Evolutionary conservation across 64 coral and sea anemone species (phyloP).

Genomic region (Montipora cactus): DNA sequence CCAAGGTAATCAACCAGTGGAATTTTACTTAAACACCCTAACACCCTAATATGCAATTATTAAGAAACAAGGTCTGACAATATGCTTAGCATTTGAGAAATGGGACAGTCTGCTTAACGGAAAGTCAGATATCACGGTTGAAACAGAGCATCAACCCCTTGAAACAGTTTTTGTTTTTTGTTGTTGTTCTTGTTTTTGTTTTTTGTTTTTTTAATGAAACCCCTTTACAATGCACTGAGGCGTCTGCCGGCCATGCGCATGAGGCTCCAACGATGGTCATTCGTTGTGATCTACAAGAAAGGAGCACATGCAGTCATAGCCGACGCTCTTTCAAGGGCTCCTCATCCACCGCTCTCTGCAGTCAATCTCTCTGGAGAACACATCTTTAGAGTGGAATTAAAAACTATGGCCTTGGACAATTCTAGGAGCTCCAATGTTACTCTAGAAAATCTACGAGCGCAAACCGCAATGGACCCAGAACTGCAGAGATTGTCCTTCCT

Average conservation of each 20-base stretch:
- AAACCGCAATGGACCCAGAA: not conserved
- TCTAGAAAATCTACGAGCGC: not conserved
- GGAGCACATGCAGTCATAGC: conserved; percentile 9
- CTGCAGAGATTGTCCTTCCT: conserved; percentile 11
- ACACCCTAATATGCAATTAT: conserved; percentile 55
- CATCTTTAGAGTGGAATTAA: conserved; percentile 4
- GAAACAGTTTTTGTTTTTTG: not conserved
- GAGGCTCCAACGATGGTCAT: conserved; percentile 18
- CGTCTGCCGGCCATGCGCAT: not conserved
- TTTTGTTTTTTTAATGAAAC: not conserved
- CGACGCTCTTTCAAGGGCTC: conserved; percentile 5
- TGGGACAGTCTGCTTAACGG: conserved; percentile 43
- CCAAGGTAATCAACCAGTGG: conserved; percentile 48
- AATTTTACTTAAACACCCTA: conserved; percentile 34
- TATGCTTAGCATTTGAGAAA: conserved; percentile 31
- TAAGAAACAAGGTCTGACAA: conserved; percentile 25
- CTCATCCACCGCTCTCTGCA: not conserved
- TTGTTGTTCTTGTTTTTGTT: no score
- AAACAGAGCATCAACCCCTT: conserved; percentile 31
- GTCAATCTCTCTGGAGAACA: conserved; percentile 3
- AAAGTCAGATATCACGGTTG: conserved; percentile 1
- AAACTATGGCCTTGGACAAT: not conserved
- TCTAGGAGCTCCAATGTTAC: not conserved
- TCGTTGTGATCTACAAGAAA: conserved; percentile 21
- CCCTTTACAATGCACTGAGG: not conserved